These are phyloP conservation scores for Antigone vipio DNA, from an alignment of 2,113 vertebrate species.

Conservation along the genomic window DNA sequence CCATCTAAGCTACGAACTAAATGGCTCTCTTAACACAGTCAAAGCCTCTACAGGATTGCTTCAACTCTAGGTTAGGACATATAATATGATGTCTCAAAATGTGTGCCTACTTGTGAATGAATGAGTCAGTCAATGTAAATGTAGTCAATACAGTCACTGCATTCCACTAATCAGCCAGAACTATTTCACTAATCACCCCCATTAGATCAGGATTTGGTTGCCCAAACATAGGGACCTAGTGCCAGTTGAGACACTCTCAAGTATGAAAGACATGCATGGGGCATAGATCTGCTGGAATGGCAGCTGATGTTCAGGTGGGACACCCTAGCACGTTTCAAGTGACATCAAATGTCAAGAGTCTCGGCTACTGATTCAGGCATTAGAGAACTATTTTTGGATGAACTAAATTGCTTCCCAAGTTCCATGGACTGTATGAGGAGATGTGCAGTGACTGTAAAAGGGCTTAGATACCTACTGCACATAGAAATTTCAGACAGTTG, in stretches of 20 bases:
- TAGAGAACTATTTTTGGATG: neutral
- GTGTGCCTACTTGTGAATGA: neutral
- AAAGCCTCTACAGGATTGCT: neutral
- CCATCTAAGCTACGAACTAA: neutral
- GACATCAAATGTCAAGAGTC: neutral
- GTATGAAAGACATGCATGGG: neutral
- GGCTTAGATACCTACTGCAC: neutral
- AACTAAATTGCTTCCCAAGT: neutral
- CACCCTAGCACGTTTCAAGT: neutral
- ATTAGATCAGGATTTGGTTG: neutral
- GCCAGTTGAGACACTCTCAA: neutral
- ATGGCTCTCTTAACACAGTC: neutral
- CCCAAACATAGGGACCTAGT: neutral
- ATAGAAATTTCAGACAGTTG: neutral
- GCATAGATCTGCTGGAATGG: neutral
- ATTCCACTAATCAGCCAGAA: neutral
- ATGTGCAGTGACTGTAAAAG: neutral
- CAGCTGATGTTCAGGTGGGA: neutral
- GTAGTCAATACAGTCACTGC: neutral
- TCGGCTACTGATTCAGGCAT: neutral
- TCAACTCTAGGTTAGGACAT: neutral
- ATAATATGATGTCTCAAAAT: neutral
- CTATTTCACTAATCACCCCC: neutral
- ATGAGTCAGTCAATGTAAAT: neutral
- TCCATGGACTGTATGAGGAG: neutral